Evolutionary conservation across 2,888 invertebrate genomes (phyloP), one percentile per base, ranked within the genome.

Genomic region (Himalopsyche japonica): DNA sequence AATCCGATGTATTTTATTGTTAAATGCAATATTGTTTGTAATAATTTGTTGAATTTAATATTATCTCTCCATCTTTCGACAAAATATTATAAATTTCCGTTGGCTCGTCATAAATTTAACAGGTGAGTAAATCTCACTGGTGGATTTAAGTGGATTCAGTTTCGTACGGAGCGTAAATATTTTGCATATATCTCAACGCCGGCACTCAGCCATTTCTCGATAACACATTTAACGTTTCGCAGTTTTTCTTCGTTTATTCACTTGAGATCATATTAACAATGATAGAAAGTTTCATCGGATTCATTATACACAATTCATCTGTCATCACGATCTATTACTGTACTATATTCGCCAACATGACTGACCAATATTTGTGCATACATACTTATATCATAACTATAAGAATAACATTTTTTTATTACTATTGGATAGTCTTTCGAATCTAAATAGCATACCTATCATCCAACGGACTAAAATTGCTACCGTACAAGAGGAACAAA

Each of bases 151-250:
- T 76, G 81, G 43, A 76, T 47, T 34, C 76, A 48, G 43, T 37
- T 82, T 70, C 48, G 37, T 27, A 32, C 12, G 49, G 18, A 20
- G 48, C 5, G 70, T 82, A 82, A 82, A 82, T 79, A 82, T 82
- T 82, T 82, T 82, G 79, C 70, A 70, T 48, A n/a, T 30, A 48
- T 82, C 24, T 82, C 82, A 82, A 79, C 82, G 70, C 64, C 6
- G 32, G 79, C 82, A 82, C 82, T 82, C 49, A 79, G 43, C 79
- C 70, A 30, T 37, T 78, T 34, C 57, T 64, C 82, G 82, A 82
- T 82, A 82, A 79, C 47, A 37, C 37, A 79, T 79, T 57, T 49
- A 82, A 57, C 27, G 37, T 78, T 20, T 57, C 57, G 57, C 24
- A 57, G 10, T 57, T 20, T 57, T 78, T 78, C 34, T 78, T 78